Conservation (phyloP, 2,888 invertebrate species). For the Ophion obscuratus region DNA sequence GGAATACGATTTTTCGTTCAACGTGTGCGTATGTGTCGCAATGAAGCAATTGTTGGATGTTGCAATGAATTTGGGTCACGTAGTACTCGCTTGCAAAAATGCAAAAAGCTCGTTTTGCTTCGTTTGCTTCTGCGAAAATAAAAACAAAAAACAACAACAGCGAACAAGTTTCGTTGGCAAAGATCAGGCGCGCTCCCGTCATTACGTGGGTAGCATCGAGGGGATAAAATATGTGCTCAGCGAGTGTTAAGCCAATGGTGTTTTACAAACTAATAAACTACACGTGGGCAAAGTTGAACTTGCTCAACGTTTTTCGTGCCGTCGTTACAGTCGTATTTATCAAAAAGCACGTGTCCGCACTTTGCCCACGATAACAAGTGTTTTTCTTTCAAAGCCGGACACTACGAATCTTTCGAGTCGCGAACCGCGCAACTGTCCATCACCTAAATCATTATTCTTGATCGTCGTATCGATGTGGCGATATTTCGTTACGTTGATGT, state of each 20-base stretch:
- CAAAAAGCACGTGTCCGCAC: constrained; percentile 3
- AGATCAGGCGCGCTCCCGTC: constrained; percentile 17
- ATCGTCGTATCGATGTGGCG: constrained; percentile 25
- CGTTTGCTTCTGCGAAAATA: neutral
- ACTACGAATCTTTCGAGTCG: constrained; percentile 82
- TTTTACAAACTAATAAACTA: constrained; percentile 58
- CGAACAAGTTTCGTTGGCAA: constrained; percentile 25
- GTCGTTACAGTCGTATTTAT: neutral
- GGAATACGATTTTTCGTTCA: constrained; percentile 22
- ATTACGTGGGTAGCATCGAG: constrained; percentile 43
- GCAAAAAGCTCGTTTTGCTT: constrained; percentile 2
- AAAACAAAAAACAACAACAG: constrained; percentile 12
- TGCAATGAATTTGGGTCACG: constrained; percentile 5
- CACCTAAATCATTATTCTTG: constrained; percentile 42
- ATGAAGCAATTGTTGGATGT: constrained; percentile 25
- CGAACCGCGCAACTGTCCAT: constrained; percentile 61
- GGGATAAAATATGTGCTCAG: constrained; percentile 50
- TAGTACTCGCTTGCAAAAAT: neutral
- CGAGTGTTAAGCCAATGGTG: constrained; percentile 56
- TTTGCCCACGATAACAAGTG: constrained; percentile 50
- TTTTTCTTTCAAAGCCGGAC: constrained; percentile 66
- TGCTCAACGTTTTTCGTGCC: constrained; percentile 3
- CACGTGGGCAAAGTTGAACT: constrained; percentile 56
- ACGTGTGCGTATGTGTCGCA: neutral
- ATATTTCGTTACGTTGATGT: constrained; percentile 9